Evolutionary conservation across 1,140 invertebrate species (phyloP), one percentile per base, ranked within the genome.

Genomic region (Eriosoma lanigerum): DNA sequence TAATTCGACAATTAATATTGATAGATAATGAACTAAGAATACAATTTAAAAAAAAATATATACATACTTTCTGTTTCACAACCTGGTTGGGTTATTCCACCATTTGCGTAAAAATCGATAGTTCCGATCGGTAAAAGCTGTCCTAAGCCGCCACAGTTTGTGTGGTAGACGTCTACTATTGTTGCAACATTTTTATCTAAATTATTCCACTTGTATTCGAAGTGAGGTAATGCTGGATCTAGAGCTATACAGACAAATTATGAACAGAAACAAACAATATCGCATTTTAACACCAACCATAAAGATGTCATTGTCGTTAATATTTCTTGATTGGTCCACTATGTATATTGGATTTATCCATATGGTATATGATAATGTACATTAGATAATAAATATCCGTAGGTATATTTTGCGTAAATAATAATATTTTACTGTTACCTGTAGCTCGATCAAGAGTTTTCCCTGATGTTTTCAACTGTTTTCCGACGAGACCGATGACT

Each of bases 41-140:
- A 38, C 3, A 38, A 38, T 4, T n/a, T 38, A 38, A 38, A 4
- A 38, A 38, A 38, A 38, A 38, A 4, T 4, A 3, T 32, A 38
- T 64, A 64, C 60, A 19, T 5, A 64, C 60, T 38, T 38, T n/a
- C n/a, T n/a, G 29, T 32, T 26, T 12, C 19, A 46, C 72, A 75
- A 13, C 72, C 32, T 1, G 72, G 72, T 21, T 75, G 72, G 1
- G 19, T 58, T 1, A 75, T 54, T n/a, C 19, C 72, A 9, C 52
- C 52, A 26, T 75, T 75, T 2, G 52, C 52, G 52, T 75, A 75
- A 75, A 75, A 56, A 38, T 75, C 72, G 6, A 58, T 29, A 1
- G 72, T 75, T 13, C 72, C 72, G 2, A 58, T 58, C 13, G 72
- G 72, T 13, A 56, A 15, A 9, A 56, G 12, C 8, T 75, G 52